Base-by-base conservation (phyloP, 2,888 invertebrate genomes). In the Lithodes maja region DNA sequence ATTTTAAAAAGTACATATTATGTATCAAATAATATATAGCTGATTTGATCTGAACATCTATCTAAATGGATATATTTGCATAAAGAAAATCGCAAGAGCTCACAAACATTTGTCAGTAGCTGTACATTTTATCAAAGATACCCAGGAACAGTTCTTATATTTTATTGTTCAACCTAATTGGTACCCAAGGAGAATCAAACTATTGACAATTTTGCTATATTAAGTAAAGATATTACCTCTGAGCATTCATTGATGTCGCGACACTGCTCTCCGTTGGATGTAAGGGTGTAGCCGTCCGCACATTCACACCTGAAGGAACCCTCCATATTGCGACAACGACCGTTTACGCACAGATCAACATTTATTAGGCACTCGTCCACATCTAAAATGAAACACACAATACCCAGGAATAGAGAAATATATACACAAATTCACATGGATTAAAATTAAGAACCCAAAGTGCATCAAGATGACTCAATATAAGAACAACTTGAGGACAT, bases 261-360 rank as follows among this genome's bases (percentile, higher is more conserved):
- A 93, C 98, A 97, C 93, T 97, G 96, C 92, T 96, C 95, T 2
- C 95, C 96, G 94, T 97, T 97, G 1, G 95, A 94, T 0, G 96
- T 95, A 3, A 97, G 95, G 52, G 95, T 95, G 93, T 97, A 97
- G 0, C 98, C 97, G 49, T 96, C 95, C 3, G 96, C 96, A 94
- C 97, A 97, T 93, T 97, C 97, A 94, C 97, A 97, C 92, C 95
- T 95, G 94, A 96, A 97, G 49, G 96, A 96, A 55, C 97, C 97
- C 88, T 96, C 94, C 0, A 96, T 96, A 94, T 97, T 97, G 92
- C 96, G 95, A 93, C 97, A 97, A 83, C 97, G 95, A 0, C 97
- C 97, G 93, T 98, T 97, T 92, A 97, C 95, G 93, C 98, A 98
- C 87, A 97, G 95, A 94, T 96, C 96, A 81, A 97, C 96, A 95